Conservation (phyloP, 2,113 vertebrate species). For the Crotalus helleri region DNA sequence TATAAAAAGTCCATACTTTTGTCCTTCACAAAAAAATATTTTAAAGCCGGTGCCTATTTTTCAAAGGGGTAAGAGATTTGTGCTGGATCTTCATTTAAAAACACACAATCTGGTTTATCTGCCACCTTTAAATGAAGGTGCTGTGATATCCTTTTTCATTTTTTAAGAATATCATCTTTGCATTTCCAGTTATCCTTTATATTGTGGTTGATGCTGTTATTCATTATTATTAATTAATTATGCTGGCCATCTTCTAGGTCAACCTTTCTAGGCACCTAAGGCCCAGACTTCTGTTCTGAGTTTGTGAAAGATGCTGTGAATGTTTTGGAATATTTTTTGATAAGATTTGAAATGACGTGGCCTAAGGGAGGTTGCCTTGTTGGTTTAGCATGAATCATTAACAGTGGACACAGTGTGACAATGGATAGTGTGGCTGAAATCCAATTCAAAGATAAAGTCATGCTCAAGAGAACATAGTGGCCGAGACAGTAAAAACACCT, state of each 20-base stretch:
- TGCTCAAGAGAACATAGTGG: not conserved
- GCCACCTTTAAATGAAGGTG: not conserved
- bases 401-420: slow-evolving; percentile 14
- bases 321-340: slow-evolving; percentile 27
- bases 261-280: not conserved
- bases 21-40: not conserved
- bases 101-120: not conserved
- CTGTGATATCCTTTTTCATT: not conserved
- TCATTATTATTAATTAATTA: not conserved
- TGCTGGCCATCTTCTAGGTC: not conserved
- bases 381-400: slow-evolving; percentile 46
- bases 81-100: not conserved
- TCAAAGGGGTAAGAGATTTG: not conserved
- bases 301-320: not conserved
- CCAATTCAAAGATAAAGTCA: slow-evolving; percentile 19
- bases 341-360: slow-evolving; percentile 34
- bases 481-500: not conserved
- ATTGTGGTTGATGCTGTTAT: not conserved
- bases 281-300: not conserved
- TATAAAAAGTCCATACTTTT: not conserved
- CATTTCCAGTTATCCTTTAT: not conserved
- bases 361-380: slow-evolving; percentile 19
- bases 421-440: not conserved
- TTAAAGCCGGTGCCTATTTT: not conserved
- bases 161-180: not conserved